phyloP scores from a whole-genome alignment of 2,888 invertebrate genomes.

The Tethea ocularis region DNA sequence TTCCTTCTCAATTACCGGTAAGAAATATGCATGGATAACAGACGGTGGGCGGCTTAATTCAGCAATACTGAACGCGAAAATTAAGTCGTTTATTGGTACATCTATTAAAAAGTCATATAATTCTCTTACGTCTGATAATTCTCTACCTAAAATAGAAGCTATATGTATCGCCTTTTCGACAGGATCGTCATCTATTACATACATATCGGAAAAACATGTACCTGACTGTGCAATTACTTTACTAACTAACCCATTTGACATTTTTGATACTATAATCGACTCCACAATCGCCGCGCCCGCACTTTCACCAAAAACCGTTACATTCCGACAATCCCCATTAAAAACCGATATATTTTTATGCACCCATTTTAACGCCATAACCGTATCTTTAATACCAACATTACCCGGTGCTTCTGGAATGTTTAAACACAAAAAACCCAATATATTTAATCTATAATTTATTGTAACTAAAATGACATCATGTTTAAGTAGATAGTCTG shows the following conservation, averaged over 20 bases:
- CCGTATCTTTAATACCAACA: conserved; percentile 65
- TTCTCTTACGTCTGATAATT: conserved; percentile 38
- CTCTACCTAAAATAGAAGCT: conserved; percentile 51
- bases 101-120: conserved; percentile 53
- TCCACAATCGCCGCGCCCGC: conserved; percentile 58
- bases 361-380: conserved; percentile 70
- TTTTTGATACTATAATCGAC: conserved; percentile 55
- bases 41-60: conserved; percentile 47
- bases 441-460: conserved; percentile 65
- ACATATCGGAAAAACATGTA: conserved; percentile 57
- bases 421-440: conserved; percentile 68
- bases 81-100: conserved; percentile 54
- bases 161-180: conserved; percentile 53
- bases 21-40: conserved; percentile 50
- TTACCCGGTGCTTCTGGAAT: conserved; percentile 71
- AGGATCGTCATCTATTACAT: conserved; percentile 56
- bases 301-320: conserved; percentile 70
- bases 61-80: conserved; percentile 47
- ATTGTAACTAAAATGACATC: conserved; percentile 68
- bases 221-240: conserved; percentile 69
- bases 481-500: conserved; percentile 64
- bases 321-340: conserved; percentile 62
- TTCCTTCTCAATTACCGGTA: conserved; percentile 63
- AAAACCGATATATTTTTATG: conserved; percentile 60
- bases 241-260: conserved; percentile 56